phyloP scores from a whole-genome alignment of 53 echinoderm and acorn worm genomes.

The Henricia sp. region DNA sequence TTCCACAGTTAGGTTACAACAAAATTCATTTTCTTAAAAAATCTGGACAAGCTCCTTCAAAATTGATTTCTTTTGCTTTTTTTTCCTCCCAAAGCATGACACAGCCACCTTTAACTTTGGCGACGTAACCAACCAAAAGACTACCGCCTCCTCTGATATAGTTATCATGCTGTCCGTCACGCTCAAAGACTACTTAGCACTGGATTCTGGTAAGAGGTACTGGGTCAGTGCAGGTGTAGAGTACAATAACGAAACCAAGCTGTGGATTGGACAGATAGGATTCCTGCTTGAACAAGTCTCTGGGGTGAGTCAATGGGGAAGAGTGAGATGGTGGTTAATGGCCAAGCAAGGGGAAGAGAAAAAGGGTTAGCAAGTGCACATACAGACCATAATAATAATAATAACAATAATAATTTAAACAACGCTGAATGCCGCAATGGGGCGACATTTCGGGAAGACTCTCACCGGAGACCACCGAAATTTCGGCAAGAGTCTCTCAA shows the following conservation, averaged over 20 bases:
- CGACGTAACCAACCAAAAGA: conserved; percentile 68
- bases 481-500: too few species aligned
- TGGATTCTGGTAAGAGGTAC: conserved; percentile 38
- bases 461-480: too few species aligned
- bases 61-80: not conserved
- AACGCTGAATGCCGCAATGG: too few species aligned
- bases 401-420: too few species aligned
- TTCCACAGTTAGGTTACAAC: too few species aligned
- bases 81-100: conserved; percentile 38
- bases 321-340: too few species aligned
- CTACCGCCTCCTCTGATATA: conserved; percentile 38
- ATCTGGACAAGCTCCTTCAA: too few species aligned
- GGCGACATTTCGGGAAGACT: too few species aligned
- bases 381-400: too few species aligned
- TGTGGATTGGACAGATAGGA: conserved; percentile 80
- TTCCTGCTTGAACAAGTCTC: conserved; percentile 28
- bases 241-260: conserved; percentile 49
- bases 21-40: too few species aligned
- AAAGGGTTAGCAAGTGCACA: too few species aligned
- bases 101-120: conserved; percentile 61
- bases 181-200: conserved; percentile 47
- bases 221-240: conserved; percentile 80
- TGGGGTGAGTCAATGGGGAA: conserved; percentile 1
- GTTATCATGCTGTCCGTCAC: conserved; percentile 67
- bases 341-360: too few species aligned